Conservation (phyloP, 2,888 invertebrate species). For the Tribolium freemani region DNA sequence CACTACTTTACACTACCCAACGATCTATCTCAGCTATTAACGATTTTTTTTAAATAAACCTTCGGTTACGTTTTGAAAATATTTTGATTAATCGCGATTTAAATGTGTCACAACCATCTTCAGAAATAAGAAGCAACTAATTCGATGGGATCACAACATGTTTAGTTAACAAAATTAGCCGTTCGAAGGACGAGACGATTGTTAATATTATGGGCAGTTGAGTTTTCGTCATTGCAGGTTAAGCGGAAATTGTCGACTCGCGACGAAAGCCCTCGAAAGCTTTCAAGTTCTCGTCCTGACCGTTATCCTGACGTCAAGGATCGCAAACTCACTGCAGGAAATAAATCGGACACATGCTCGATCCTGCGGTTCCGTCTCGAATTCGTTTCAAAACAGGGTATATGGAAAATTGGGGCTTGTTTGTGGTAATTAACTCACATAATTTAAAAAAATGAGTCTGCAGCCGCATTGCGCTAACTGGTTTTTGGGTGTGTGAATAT, state of each 20-base stretch:
- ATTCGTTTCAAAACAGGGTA: no score
- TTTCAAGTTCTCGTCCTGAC: background rate
- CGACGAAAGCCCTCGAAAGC: constrained; percentile 45
- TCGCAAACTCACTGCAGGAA: background rate
- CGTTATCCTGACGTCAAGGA: background rate
- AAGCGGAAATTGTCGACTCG: constrained; percentile 44
- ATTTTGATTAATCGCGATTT: constrained; percentile 13
- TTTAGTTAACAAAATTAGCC: constrained; percentile 43
- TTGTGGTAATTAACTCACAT: no score
- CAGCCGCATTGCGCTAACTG: no score
- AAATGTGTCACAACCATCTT: constrained; percentile 34
- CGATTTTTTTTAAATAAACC: constrained; percentile 8
- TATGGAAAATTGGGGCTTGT: no score
- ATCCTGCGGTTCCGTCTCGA: background rate
- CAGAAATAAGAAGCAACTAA: constrained; percentile 8
- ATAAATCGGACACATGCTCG: background rate
- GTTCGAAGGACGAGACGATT: constrained; percentile 52
- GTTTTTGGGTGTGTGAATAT: background rate
- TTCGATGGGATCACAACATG: constrained; percentile 28
- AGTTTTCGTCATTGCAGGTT: constrained; percentile 61
- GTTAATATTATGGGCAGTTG: constrained; percentile 51
- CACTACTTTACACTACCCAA: constrained; percentile 10
- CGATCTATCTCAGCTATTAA: constrained; percentile 20
- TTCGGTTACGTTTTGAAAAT: constrained; percentile 2
- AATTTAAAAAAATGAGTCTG: no score